Percentiles rank a stretch among this genome's conserved stretches.
phyloP scores from a whole-genome alignment of 2,888 invertebrate species.

The Lepidonotus clava region DNA sequence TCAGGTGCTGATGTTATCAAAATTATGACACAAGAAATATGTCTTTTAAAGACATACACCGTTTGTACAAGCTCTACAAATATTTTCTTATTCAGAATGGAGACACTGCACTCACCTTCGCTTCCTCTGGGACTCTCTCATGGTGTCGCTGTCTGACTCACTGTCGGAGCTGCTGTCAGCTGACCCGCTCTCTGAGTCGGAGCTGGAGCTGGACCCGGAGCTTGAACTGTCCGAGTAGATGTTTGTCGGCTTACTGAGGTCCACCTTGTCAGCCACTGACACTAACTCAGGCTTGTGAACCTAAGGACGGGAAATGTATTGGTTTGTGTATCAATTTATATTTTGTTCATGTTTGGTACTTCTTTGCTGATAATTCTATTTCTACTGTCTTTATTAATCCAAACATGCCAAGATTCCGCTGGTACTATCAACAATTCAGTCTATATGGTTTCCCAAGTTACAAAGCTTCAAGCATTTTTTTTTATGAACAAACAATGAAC shows the following conservation, averaged over 20 bases:
- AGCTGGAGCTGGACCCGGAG: constrained; percentile 87
- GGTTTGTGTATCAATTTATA: too few relatives aligned
- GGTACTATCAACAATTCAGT: too few relatives aligned
- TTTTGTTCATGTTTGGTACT: too few relatives aligned
- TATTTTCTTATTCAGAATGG: too few relatives aligned
- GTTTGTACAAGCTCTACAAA: too few relatives aligned
- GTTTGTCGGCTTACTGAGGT: constrained; percentile 91
- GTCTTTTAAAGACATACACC: too few relatives aligned
- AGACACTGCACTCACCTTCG: constrained; percentile 29
- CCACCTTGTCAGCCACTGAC: constrained; percentile 85
- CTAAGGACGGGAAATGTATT: constrained; percentile 68
- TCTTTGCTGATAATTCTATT: too few relatives aligned
- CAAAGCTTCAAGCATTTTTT: too few relatives aligned
- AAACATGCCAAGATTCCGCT: neutral
- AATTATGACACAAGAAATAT: too few relatives aligned
- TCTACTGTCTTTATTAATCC: neutral
- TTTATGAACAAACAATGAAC: too few relatives aligned
- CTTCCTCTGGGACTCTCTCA: constrained; percentile 56
- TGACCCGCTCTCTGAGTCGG: constrained; percentile 75
- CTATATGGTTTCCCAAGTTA: too few relatives aligned
- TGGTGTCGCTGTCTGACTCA: constrained; percentile 42
- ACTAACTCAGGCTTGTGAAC: constrained; percentile 78
- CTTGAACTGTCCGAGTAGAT: constrained; percentile 97
- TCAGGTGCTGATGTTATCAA: too few relatives aligned
- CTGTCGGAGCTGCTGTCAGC: constrained; percentile 55